These are phyloP conservation scores for Drosophila imparisetae DNA, from an alignment of 2,888 invertebrate species.

Conservation along the genomic window DNA sequence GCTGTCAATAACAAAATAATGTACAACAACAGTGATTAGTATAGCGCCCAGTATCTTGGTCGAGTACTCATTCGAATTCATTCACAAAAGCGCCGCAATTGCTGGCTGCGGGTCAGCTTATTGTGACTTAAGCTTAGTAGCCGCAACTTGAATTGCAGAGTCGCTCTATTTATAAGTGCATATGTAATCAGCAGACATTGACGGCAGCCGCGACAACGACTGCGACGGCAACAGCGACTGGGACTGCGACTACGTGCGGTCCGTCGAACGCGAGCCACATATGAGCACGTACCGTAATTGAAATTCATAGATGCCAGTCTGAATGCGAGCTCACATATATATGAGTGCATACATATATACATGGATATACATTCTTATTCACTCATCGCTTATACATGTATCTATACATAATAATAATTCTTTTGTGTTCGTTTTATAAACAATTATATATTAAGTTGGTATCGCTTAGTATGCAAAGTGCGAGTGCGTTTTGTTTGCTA, in stretches of 20 bases:
- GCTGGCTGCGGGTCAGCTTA: conserved; percentile 47
- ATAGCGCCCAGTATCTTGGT: conserved; percentile 7
- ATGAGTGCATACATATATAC: conserved; percentile 6
- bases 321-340: conserved; percentile 33
- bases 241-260: conserved; percentile 63
- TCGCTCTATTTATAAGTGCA: conserved; percentile 60
- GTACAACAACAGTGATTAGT: not conserved
- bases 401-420: conserved; percentile 57
- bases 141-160: conserved; percentile 49
- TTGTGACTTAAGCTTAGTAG: conserved; percentile 39
- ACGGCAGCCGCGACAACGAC: conserved; percentile 15
- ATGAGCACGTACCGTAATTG: conserved; percentile 75
- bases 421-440: conserved; percentile 69
- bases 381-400: conserved; percentile 37
- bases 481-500: conserved; percentile 51
- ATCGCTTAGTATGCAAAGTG: conserved; percentile 67
- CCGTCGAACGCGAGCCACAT: conserved; percentile 58
- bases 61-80: conserved; percentile 42
- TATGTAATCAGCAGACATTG: conserved; percentile 57
- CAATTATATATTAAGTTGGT: conserved; percentile 65
- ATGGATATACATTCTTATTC: conserved; percentile 39
- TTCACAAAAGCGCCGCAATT: conserved; percentile 53
- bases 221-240: conserved; percentile 6
- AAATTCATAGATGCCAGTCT: conserved; percentile 73
- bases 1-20: conserved; percentile 6